These are phyloP conservation scores for Paedocypris micromegethes DNA, from an alignment of 2,797 vertebrate species.

Conservation along the genomic window DNA sequence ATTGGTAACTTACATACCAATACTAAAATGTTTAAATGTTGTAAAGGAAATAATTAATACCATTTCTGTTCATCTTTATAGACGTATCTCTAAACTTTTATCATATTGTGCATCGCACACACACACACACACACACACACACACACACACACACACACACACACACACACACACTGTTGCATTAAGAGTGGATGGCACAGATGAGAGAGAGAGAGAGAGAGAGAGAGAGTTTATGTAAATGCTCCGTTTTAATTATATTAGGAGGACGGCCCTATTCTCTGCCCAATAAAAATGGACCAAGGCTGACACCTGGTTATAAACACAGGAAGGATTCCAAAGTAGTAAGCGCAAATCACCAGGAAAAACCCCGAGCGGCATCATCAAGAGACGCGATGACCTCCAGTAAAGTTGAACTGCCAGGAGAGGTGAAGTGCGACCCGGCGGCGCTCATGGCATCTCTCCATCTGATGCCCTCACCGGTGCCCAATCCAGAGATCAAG, in stretches of 20 bases:
- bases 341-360: slow-evolving; percentile 62
- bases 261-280: slow-evolving; percentile 82
- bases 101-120: too few species aligned
- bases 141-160: slow-evolving; percentile 2
- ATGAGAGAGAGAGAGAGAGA: slow-evolving; percentile 25
- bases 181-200: slow-evolving; percentile 41
- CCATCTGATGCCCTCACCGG: slow-evolving; percentile 90
- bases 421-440: slow-evolving; percentile 89
- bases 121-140: too few species aligned
- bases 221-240: slow-evolving; percentile 73
- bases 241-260: slow-evolving; percentile 68
- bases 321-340: slow-evolving; percentile 74
- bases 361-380: slow-evolving; percentile 43
- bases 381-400: slow-evolving; percentile 81
- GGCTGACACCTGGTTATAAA: slow-evolving; percentile 98
- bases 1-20: too few species aligned
- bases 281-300: slow-evolving; percentile 88
- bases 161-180: slow-evolving; percentile 6
- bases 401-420: slow-evolving; percentile 89
- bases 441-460: slow-evolving; percentile 93
- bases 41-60: too few species aligned
- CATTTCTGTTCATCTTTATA: too few species aligned
- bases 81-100: too few species aligned
- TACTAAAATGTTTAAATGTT: too few species aligned
- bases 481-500: slow-evolving; percentile 93